Base-by-base conservation (phyloP, 2,797 vertebrate genomes). In the Chelonia mydas region DNA sequence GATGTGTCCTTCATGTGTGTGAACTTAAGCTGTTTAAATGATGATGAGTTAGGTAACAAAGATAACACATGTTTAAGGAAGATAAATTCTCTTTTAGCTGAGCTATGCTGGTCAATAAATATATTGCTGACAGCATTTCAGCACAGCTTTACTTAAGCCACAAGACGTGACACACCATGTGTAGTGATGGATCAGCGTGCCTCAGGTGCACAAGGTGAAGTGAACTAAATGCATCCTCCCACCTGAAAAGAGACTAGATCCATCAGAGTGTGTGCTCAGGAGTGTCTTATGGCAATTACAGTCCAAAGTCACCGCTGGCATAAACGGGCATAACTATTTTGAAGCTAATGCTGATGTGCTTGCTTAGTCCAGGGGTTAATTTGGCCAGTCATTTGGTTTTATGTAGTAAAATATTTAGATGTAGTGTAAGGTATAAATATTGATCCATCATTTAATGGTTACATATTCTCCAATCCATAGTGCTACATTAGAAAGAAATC, bases 41-140 rank as follows among this genome's bases (percentile, higher is more conserved):
- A 91, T 87, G 92, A 92, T 96, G 94, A 93, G 87, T 90, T 95
- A 92, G 89, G 96, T 96, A 97, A 96, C 89, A 89, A 95, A 97
- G 97, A 98, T 96, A 97, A 94, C 91, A 91, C 87, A 89, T 97
- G 88, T 96, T 97, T 97, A 94, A 95, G 94, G 93, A 96, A 98
- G 97, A 97, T 92, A 97, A 96, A 96, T 95, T 93, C 83, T 88
- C 47, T 90, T 55, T 82, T 74, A 94, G 87, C 81, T 93, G 79
- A 88, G 95, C 89, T 96, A 91, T 89, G 78, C 93, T 85, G 57
- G 96, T 93, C 97, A 97, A 96, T 96, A 95, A 96, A 95, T 87
- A 74, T 3, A 89, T 57, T 90, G 78, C 51, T 82, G 80, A 55
- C 23, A 90, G 81, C 51, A 23, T 53, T 95, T 80, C 23, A 87